These are phyloP conservation scores for Silurus aristotelis DNA, from an alignment of 2,797 vertebrate genomes.

Conservation along the genomic window DNA sequence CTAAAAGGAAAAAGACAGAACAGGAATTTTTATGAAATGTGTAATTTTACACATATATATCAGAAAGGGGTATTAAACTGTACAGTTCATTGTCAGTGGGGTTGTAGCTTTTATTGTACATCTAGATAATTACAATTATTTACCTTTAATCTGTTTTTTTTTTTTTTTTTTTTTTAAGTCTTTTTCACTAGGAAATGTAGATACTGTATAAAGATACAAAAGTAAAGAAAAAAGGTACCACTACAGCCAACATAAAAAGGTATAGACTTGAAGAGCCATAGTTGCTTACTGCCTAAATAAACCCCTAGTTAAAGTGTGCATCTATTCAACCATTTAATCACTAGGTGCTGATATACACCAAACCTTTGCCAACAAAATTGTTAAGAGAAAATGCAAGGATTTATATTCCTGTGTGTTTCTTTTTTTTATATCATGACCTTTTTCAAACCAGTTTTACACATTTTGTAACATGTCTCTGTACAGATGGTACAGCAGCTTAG, in stretches of 20 bases:
- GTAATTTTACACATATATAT: background rate
- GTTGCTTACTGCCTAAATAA: background rate
- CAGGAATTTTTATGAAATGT: background rate
- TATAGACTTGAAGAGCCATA: background rate
- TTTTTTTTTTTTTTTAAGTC: too few species aligned
- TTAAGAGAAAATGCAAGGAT: background rate
- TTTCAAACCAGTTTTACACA: too few species aligned
- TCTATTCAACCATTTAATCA: too few species aligned
- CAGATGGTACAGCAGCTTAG: too few species aligned
- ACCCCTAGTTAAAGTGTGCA: too few species aligned
- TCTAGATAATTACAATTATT: background rate
- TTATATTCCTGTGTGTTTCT: background rate
- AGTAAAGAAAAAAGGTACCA: background rate
- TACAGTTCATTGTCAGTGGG: background rate
- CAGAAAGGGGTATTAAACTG: background rate
- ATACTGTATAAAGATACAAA: background rate
- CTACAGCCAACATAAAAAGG: background rate
- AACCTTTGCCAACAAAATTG: background rate
- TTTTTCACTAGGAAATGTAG: background rate
- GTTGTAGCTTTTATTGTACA: background rate
- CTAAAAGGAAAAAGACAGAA: slow-evolving; percentile 59
- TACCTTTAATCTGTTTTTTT: background rate
- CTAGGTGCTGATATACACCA: background rate
- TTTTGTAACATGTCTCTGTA: background rate
- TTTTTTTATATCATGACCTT: too few species aligned